Evolutionary conservation across 2,888 invertebrate species (phyloP), one percentile per base, ranked within the genome.

Genomic region (Cetonia aurata): DNA sequence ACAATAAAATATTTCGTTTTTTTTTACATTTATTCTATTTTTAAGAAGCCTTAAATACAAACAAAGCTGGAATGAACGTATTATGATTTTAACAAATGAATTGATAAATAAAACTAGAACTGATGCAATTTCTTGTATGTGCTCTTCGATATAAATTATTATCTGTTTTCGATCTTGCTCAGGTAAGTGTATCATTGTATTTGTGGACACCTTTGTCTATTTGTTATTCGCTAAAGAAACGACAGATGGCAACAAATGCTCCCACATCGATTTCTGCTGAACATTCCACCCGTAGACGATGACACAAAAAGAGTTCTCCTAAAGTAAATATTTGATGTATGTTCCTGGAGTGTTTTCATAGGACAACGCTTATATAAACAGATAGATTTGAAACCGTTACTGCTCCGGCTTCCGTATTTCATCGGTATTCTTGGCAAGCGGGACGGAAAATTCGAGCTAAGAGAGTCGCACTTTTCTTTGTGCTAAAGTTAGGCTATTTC

Each of bases 351-450:
- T 59, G 59, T 59, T 59, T 59, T 59, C 59, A 46, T 44, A 25
- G 59, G 42, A 59, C 59, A 59, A 57, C 44, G 44, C 59, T 59
- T 59, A 31, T 25, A 59, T 59, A 59, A 59, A 59, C 59, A 59
- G 59, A 59, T 59, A 59, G 25, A 25, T 59, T 44, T 19, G 17
- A 59, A 59, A 59, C 12, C 46, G 44, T 44, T 59, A 59, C 25
- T 59, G 42, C 44, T 19, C 44, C 25, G 17, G 19, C 44, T 59
- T 59, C 59, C 44, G 46, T 42, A 44, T 59, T 59, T 46, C 31
- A 59, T 46, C 59, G 44, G 44, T 59, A 19, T 42, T 59, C 44
- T 25, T 59, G 1, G 25, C 9, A 6, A 19, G 56, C n/a, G 44
- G 25, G 41, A 59, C 13, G 44, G 17, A 59, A 59, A 59, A 44